phyloP scores from a whole-genome alignment of 2,113 vertebrate species.

The Bagarius yarrelli region DNA sequence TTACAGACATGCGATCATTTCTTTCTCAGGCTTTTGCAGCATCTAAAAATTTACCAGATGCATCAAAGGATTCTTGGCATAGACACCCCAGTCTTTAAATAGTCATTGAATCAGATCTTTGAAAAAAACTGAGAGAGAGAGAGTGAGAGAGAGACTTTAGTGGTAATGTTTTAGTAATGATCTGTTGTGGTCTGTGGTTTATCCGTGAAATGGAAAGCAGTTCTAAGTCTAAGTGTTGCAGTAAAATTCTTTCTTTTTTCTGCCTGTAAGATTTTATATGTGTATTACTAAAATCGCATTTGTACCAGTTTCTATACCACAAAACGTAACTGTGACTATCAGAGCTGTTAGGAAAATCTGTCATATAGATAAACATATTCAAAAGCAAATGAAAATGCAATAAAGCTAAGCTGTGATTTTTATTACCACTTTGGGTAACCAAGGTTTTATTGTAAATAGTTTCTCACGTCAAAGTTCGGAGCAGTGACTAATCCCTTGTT shows the following conservation, averaged over 20 bases:
- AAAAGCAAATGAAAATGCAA: slow-evolving; percentile 22
- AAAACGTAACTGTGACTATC: background rate
- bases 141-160: background rate
- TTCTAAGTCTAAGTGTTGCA: background rate
- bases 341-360: background rate
- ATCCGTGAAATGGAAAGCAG: slow-evolving; percentile 21
- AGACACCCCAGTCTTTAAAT: background rate
- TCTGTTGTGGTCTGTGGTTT: slow-evolving; percentile 16
- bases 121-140: background rate
- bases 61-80: slow-evolving; percentile 9
- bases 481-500: background rate
- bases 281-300: background rate
- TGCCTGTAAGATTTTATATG: background rate
- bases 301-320: background rate
- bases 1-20: background rate
- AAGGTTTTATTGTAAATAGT: slow-evolving; percentile 18
- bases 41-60: slow-evolving; percentile 6
- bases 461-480: background rate
- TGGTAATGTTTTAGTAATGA: slow-evolving; percentile 25
- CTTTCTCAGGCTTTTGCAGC: slow-evolving; percentile 6
- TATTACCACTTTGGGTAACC: slow-evolving; percentile 20
- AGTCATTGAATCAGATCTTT: background rate
- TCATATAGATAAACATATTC: slow-evolving; percentile 17
- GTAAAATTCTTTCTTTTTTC: background rate
- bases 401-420: slow-evolving; percentile 7